Evolutionary conservation across 2,113 vertebrate genomes (phyloP).

Genomic region (Rhea americana): DNA sequence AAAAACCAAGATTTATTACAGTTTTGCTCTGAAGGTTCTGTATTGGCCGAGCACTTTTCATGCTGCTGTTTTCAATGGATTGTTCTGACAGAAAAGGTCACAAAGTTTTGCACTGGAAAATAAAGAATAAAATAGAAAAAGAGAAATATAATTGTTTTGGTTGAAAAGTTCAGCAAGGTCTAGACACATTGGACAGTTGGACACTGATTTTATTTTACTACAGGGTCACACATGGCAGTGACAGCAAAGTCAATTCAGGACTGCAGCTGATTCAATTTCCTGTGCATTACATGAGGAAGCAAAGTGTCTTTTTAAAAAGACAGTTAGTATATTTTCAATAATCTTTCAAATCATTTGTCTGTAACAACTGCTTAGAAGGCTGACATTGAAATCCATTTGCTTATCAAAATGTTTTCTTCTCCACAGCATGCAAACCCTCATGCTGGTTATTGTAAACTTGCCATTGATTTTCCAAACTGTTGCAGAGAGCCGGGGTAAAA

Average conservation of each 20-base stretch:
- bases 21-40: background rate
- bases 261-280: constrained; percentile 13
- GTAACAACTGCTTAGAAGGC: constrained; percentile 20
- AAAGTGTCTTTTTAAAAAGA: background rate
- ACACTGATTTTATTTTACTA: constrained; percentile 38
- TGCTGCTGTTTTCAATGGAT: constrained; percentile 29
- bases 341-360: constrained; percentile 32
- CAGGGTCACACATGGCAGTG: background rate
- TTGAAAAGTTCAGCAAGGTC: constrained; percentile 50
- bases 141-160: constrained; percentile 46
- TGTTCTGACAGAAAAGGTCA: constrained; percentile 49
- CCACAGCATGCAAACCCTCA: background rate
- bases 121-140: constrained; percentile 43
- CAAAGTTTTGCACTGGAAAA: constrained; percentile 20
- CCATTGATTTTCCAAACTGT: constrained; percentile 48
- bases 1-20: constrained; percentile 6
- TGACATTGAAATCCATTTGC: constrained; percentile 23
- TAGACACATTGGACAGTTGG: background rate
- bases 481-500: constrained; percentile 12
- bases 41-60: constrained; percentile 7
- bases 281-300: background rate
- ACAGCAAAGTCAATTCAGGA: background rate
- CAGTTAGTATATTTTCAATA: constrained; percentile 5
- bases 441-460: constrained; percentile 42
- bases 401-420: constrained; percentile 58